Evolutionary conservation across 2,797 vertebrate genomes (phyloP).

Genomic region (Ceryle rudis): DNA sequence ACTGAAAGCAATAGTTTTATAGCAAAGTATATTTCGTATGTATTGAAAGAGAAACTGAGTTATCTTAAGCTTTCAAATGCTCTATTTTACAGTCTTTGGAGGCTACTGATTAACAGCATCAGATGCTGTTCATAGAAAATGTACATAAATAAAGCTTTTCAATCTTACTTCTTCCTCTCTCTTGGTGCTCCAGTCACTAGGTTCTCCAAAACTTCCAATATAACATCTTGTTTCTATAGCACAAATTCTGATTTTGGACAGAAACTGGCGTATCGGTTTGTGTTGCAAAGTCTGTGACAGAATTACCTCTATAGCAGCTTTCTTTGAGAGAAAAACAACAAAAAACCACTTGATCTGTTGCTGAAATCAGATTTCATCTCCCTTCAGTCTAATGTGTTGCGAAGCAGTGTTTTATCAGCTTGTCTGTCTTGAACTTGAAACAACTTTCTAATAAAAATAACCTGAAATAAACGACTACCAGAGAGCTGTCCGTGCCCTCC

Average conservation of each 20-base stretch:
- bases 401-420: neutral
- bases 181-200: constrained; percentile 18
- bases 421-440: constrained; percentile 25
- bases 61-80: neutral
- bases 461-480: neutral
- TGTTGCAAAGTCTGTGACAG: neutral
- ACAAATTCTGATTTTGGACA: neutral
- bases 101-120: neutral
- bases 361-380: neutral
- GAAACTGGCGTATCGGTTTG: neutral
- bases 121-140: neutral
- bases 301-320: neutral
- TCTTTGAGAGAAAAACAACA: neutral
- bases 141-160: constrained; percentile 5
- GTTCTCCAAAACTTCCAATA: neutral
- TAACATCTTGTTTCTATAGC: neutral
- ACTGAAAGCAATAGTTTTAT: neutral
- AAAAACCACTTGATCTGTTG: neutral
- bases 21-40: neutral
- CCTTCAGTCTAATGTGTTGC: neutral
- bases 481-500: neutral
- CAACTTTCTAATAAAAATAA: constrained; percentile 67
- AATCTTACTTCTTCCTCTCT: neutral
- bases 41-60: neutral
- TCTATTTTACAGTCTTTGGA: neutral